Evolutionary conservation across 2,113 vertebrate genomes (phyloP).

Genomic region (Tyrannus savana): DNA sequence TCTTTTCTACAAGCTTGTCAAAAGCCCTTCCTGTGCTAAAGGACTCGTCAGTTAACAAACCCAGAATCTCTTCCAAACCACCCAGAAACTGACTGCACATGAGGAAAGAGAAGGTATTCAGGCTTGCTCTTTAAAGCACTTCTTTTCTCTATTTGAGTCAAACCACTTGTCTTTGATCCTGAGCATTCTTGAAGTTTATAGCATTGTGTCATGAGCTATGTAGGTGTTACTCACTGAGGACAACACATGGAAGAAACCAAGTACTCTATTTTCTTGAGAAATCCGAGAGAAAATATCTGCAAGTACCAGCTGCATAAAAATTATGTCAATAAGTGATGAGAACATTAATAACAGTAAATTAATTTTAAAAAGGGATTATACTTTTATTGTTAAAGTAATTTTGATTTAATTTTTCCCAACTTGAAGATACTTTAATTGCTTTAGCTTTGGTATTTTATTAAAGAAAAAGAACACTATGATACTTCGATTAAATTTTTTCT

Average conservation of each 20-base stretch:
- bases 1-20: not conserved
- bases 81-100: not conserved
- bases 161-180: not conserved
- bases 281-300: not conserved
- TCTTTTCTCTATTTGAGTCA: not conserved
- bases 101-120: not conserved
- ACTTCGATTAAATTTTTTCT: not conserved
- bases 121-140: not conserved
- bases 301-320: not conserved
- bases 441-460: not conserved
- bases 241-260: not conserved
- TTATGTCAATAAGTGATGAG: not conserved
- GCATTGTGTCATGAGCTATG: not conserved
- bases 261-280: not conserved
- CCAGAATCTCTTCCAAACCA: not conserved
- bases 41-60: not conserved
- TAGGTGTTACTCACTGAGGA: not conserved
- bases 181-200: not conserved
- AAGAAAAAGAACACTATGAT: not conserved
- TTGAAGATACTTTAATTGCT: not conserved
- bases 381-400: not conserved
- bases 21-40: not conserved
- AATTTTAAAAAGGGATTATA: not conserved
- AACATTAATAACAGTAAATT: not conserved
- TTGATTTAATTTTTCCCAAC: not conserved